Base-by-base conservation (phyloP, 2,888 invertebrate species). In the Orthosia gothica region DNA sequence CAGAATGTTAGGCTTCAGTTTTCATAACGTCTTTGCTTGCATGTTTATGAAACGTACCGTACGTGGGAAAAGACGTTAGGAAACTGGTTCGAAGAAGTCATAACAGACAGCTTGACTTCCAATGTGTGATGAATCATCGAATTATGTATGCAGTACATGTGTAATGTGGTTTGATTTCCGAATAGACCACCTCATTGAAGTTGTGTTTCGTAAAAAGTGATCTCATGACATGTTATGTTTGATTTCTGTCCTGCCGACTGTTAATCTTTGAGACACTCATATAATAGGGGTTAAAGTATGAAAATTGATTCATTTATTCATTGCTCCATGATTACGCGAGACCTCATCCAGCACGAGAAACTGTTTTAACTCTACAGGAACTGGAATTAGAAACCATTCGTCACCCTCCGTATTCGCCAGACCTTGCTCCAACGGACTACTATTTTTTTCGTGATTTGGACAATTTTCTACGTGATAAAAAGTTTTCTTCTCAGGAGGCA, bases 81-180 rank as follows among this genome's bases (percentile, higher is more conserved):
- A 63, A 62, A 54, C 57, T 62, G 69, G 40, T 81, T 76, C 81
- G 47, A 66, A 66, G 71, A 72, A 81, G 66, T 67, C 49, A 47
- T 62, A 70, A 69, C 62, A 81, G 77, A 81, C 81, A 62, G 76
- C 62, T 63, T 81, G 81, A 70, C 77, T 67, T 65, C 54, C 71
- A 77, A 73, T 67, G 45, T 57, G 15, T 81, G 62, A 80, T 85
- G 86, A 86, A 74, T 86, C 86, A 85, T 67, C 23, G 70, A 73
- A 71, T 77, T 84, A 52, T 59, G 69, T 80, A 86, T 86, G 76
- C 86, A 82, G 57, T 65, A 58, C 77, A 68, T 55, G 66, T 70
- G 59, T 49, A 50, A 62, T 75, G 82, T 84, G 86, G 86, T 84
- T 84, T 57, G 64, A 70, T 62, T 70, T 78, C 57, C 32, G 62